A percentile compares a stretch with the other conserved stretches of the same genome.
phyloP scores from a whole-genome alignment of 2,113 vertebrate genomes.

The Lagenorhynchus albirostris region DNA sequence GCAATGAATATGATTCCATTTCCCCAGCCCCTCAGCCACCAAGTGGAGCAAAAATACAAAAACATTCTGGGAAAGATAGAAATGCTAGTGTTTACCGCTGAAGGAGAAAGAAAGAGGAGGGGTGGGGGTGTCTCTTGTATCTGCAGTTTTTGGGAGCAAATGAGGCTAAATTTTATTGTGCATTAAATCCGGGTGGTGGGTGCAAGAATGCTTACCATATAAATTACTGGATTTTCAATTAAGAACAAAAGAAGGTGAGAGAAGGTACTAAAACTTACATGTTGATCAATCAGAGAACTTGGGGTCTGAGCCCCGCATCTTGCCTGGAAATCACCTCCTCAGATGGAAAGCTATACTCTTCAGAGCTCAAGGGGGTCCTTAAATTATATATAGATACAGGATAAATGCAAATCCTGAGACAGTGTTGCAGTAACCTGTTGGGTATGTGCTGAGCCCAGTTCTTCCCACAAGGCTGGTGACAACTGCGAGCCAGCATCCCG shows the following conservation, averaged over 20 bases:
- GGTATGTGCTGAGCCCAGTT: background rate
- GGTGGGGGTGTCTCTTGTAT: background rate
- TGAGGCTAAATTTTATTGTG: background rate
- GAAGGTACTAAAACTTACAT: background rate
- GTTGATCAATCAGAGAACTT: background rate
- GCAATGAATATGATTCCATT: background rate
- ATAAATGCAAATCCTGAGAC: background rate
- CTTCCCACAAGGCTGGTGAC: background rate
- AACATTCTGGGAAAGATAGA: background rate
- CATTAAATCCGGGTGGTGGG: background rate
- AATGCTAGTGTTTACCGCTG: background rate
- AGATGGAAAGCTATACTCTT: background rate
- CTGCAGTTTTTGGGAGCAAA: background rate
- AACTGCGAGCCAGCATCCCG: background rate
- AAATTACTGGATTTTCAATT: background rate
- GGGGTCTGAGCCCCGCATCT: background rate
- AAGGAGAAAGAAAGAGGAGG: background rate
- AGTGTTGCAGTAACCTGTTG: background rate
- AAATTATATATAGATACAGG: background rate
- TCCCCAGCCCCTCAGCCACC: background rate
- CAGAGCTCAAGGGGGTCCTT: background rate
- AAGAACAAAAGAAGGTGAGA: background rate
- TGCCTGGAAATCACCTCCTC: background rate
- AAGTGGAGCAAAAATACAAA: background rate
- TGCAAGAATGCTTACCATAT: background rate